phyloP scores from a whole-genome alignment of 64 coral and sea anemone genomes.

The Exaiptasia diaphana region DNA sequence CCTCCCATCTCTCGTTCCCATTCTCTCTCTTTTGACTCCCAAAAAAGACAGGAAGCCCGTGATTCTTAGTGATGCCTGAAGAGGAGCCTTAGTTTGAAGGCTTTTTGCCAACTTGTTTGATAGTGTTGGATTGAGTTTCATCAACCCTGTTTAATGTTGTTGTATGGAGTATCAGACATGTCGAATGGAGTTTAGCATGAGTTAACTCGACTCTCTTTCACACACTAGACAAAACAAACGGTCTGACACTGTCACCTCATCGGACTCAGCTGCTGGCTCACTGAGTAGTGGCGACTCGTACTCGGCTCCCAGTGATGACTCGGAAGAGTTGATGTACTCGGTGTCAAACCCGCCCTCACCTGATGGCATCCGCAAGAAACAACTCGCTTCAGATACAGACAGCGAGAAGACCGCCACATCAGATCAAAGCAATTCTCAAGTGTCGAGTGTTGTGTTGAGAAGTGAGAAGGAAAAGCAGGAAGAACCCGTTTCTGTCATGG shows the following conservation, averaged over 20 bases:
- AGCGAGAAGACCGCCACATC: constrained; percentile 73
- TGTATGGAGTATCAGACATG: no score
- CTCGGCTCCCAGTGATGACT: constrained; percentile 61
- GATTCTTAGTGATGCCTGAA: no score
- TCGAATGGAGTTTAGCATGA: no score
- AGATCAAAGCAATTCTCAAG: constrained; percentile 36
- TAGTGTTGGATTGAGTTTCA: no score
- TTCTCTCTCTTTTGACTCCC: no score
- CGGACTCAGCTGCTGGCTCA: constrained; percentile 59
- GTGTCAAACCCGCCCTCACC: constrained; percentile 93
- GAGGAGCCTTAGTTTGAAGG: no score
- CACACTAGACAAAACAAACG: no score
- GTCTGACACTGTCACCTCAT: constrained; percentile 8
- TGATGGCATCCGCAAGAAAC: constrained; percentile 12
- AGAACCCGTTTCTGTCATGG: constrained; percentile 42
- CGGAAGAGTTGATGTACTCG: constrained; percentile 70
- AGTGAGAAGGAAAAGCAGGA: constrained; percentile 38
- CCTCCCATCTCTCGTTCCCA: no score
- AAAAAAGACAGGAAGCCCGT: no score
- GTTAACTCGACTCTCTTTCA: no score
- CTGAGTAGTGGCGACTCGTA: constrained; percentile 74
- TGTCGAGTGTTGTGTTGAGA: constrained; percentile 51
- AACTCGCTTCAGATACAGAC: constrained; percentile 44
- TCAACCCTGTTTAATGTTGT: no score
- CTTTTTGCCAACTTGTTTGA: no score